Base-by-base conservation (phyloP, 2,113 vertebrate genomes). In the Hylia prasina region DNA sequence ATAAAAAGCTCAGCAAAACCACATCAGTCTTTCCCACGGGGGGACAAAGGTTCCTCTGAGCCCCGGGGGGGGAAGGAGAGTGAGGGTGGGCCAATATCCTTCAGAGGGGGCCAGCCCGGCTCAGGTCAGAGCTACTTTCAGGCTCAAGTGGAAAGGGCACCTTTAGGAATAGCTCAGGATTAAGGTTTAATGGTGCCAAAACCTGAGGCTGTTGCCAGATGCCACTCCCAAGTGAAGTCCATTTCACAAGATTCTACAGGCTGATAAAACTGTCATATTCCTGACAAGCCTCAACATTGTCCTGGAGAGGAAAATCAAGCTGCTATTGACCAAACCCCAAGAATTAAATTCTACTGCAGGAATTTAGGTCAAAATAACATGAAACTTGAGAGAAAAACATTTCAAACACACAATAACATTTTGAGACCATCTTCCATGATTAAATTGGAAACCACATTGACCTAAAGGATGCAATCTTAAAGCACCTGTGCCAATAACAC, bases 21-120 rank as follows among this genome's bases (percentile, higher is more conserved):
- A 79, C 60, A 75, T 4, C 63, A 73, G 77, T 11, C 73, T 94
- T 97, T 96, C 95, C 93, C 92, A 97, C 60, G 7, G 18, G 4
- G 40, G 30, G 24, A 84, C 76, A 81, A 91, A 86, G 60, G 57
- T 37, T 69, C 24, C 84, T 60, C 28, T 37, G 23, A 85, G 71
- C 31, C 31, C 57, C 2, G 5, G 51, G 0, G 0, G 68, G 24
- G 63, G 54, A 87, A 89, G 64, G 15, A 65, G 72, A 58, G 33
- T 10, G 39, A n/a, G 23, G 20, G 20, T 20, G 39, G 68, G 57
- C 15, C 51, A 60, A 5, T 13, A 23, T 11, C 21, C 75, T 39
- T 50, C 57, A 66, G 71, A 73, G 19, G 15, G 23, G 48, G 22
- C 8, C 64, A 79, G 12, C 19, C 28, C 2, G 25, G 23, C 7